A percentile compares a stretch with the other conserved stretches of the same genome.
Evolutionary conservation across 2,888 invertebrate species (phyloP).

Genomic region (Rhorus exstirpatorius): DNA sequence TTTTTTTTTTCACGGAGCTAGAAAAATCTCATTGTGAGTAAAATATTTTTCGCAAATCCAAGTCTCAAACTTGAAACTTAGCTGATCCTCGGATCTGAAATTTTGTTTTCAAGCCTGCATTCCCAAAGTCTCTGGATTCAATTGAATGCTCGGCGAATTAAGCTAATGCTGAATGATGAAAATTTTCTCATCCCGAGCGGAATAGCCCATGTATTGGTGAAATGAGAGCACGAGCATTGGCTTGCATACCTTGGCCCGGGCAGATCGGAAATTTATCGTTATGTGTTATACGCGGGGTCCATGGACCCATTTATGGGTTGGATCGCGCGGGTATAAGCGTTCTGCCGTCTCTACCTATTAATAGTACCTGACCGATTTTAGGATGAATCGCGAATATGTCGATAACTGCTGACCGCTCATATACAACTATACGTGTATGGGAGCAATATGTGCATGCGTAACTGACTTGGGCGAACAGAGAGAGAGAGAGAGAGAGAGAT

Average conservation of each 20-base stretch:
- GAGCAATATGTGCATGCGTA: slow-evolving; percentile 8
- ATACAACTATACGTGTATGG: slow-evolving; percentile 12
- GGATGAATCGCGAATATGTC: slow-evolving; percentile 62
- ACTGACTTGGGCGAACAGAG: slow-evolving; percentile 29
- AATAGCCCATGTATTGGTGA: slow-evolving; percentile 27
- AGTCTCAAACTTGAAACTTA: no score
- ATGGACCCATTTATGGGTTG: slow-evolving; percentile 21
- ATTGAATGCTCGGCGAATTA: background rate
- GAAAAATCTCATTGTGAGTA: no score
- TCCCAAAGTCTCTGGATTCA: background rate
- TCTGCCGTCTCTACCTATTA: slow-evolving; percentile 44
- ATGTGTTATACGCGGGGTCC: slow-evolving; percentile 45
- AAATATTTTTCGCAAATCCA: no score
- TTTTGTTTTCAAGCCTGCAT: background rate
- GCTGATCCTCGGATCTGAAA: no score
- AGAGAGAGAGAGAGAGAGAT: slow-evolving; percentile 24
- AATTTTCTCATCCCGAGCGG: background rate
- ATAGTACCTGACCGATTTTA: slow-evolving; percentile 60
- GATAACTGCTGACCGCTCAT: slow-evolving; percentile 61
- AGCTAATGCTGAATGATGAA: background rate
- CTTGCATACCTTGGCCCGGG: slow-evolving; percentile 48
- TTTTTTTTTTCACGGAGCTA: no score
- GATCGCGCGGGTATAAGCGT: slow-evolving; percentile 17
- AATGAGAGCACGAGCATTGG: slow-evolving; percentile 26
- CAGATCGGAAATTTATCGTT: slow-evolving; percentile 62